Conservation (phyloP, 2,797 vertebrate species). For the Hephaestus fuliginosus region DNA sequence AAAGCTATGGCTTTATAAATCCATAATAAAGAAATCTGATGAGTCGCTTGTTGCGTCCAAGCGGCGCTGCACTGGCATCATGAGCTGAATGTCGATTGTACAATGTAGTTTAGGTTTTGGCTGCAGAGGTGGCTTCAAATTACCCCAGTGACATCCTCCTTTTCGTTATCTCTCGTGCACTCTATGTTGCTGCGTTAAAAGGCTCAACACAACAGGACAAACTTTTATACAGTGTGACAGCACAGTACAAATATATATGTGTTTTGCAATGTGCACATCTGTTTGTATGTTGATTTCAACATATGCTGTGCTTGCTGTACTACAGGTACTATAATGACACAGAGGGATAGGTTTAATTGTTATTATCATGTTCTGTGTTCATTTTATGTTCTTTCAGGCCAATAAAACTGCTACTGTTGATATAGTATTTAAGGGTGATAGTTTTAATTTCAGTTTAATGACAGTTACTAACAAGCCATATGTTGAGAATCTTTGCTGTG, state of each 20-base stretch:
- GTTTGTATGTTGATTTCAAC: background rate
- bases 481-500: conserved; percentile 7
- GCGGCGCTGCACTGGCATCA: background rate
- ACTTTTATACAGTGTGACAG: background rate
- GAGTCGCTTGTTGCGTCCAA: background rate
- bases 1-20: background rate
- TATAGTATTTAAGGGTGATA: conserved; percentile 4
- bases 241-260: too few relatives aligned
- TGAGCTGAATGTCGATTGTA: background rate
- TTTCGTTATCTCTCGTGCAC: background rate
- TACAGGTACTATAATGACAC: background rate
- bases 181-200: background rate
- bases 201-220: background rate
- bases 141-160: background rate
- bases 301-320: background rate
- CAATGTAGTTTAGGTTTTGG: background rate
- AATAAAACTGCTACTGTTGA: conserved; percentile 4
- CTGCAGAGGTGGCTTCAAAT: background rate
- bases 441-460: conserved; percentile 15
- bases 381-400: conserved; percentile 12
- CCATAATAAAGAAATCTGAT: background rate
- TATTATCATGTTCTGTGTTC: background rate
- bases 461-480: background rate
- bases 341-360: conserved; percentile 5
- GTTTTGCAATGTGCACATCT: background rate